Conservation (phyloP, 2,888 invertebrate species). For the Clunio marinus region DNA sequence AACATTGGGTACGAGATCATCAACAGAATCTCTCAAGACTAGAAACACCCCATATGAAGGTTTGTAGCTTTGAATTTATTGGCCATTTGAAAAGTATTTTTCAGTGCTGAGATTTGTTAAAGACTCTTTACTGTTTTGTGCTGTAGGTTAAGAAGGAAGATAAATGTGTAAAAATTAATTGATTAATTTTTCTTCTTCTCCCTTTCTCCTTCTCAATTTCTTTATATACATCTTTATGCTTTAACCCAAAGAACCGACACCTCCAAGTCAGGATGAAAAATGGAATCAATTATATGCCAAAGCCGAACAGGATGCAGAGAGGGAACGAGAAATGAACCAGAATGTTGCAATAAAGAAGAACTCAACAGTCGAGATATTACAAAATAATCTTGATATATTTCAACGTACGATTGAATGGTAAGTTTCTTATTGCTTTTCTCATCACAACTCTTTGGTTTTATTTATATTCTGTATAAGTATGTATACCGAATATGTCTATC, state of each 20-base stretch:
- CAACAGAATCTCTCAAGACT: slow-evolving; percentile 26
- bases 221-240: no score
- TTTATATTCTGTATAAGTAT: neutral
- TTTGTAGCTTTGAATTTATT: neutral
- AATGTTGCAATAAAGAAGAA: slow-evolving; percentile 29
- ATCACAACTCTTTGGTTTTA: neutral
- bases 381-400: slow-evolving; percentile 38
- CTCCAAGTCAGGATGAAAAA: slow-evolving; percentile 34
- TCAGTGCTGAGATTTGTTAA: neutral
- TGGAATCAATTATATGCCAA: slow-evolving; percentile 38
- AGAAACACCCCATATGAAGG: slow-evolving; percentile 35
- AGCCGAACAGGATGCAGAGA: slow-evolving; percentile 35
- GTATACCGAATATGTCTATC: no score
- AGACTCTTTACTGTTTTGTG: no score
- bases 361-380: slow-evolving; percentile 37
- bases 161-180: slow-evolving; percentile 13
- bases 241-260: slow-evolving; percentile 37
- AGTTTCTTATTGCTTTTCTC: neutral
- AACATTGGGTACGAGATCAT: slow-evolving; percentile 29
- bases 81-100: neutral
- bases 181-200: slow-evolving; percentile 28
- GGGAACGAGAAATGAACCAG: slow-evolving; percentile 22
- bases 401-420: slow-evolving; percentile 34
- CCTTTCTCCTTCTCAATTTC: neutral
- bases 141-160: no score